Conservation (phyloP, 1,140 invertebrate species). For the Nylanderia fulva region DNA sequence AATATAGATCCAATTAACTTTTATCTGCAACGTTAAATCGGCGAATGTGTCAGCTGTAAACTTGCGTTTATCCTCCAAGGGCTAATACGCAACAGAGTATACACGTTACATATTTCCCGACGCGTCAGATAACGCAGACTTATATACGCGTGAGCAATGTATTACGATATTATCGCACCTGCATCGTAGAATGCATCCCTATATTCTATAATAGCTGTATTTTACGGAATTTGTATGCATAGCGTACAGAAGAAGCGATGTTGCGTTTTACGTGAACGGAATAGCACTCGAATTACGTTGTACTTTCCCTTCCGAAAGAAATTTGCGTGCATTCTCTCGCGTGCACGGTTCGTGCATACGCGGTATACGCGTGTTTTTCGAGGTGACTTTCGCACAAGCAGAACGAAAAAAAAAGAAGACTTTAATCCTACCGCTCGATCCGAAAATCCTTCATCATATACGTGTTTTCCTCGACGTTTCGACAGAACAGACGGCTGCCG, state of each 20-base stretch:
- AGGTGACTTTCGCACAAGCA: neutral
- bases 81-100: constrained; percentile 47
- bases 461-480: neutral
- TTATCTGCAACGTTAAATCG: constrained; percentile 50
- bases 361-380: neutral
- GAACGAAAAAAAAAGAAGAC: neutral
- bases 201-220: constrained; percentile 58
- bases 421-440: neutral
- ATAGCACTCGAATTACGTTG: constrained; percentile 44
- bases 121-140: constrained; percentile 56
- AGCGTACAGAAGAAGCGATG: constrained; percentile 35
- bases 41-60: constrained; percentile 35
- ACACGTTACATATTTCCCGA: constrained; percentile 46
- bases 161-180: constrained; percentile 54
- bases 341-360: neutral
- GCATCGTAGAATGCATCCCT: constrained; percentile 43
- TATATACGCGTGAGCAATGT: constrained; percentile 58
- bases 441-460: constrained; percentile 8
- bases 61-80: constrained; percentile 53
- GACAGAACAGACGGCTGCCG: neutral
- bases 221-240: constrained; percentile 59
- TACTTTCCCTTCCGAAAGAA: constrained; percentile 16
- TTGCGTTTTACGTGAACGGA: constrained; percentile 59
- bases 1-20: constrained; percentile 45
- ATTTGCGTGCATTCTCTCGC: constrained; percentile 22